Conservation (phyloP, 2,888 invertebrate species). For the Abrostola tripartita region DNA sequence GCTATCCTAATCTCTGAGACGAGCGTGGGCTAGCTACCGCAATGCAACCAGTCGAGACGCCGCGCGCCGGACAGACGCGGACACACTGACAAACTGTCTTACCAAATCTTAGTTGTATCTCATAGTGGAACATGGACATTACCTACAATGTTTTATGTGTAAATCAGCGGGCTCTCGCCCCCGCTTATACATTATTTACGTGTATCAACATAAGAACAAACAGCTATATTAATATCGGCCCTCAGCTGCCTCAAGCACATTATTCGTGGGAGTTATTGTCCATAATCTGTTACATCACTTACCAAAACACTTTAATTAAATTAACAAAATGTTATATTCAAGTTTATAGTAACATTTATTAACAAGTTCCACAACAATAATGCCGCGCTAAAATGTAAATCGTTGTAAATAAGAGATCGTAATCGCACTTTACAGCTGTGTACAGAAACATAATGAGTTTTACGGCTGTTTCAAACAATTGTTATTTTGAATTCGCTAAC, state of each 20-base stretch:
- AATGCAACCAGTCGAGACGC: conserved; percentile 26
- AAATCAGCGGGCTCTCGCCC: conserved; percentile 26
- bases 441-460: conserved; percentile 65
- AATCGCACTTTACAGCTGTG: conserved; percentile 69
- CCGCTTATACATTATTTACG: conserved; percentile 38
- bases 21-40: conserved; percentile 30
- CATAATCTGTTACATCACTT: conserved; percentile 59
- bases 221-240: conserved; percentile 29
- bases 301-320: conserved; percentile 60
- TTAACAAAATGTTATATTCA: conserved; percentile 64
- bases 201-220: conserved; percentile 21
- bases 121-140: conserved; percentile 40
- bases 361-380: conserved; percentile 62
- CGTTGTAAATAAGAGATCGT: conserved; percentile 66
- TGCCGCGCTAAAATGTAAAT: conserved; percentile 69
- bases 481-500: conserved; percentile 61
- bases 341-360: conserved; percentile 62
- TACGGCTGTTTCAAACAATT: conserved; percentile 72
- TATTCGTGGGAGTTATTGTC: conserved; percentile 47
- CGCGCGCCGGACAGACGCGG: conserved; percentile 28
- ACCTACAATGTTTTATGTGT: conserved; percentile 38
- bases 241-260: not conserved
- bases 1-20: conserved; percentile 19
- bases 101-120: conserved; percentile 47
- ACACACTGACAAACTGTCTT: conserved; percentile 29